Evolutionary conservation across 2,888 invertebrate species (phyloP).

Genomic region (Protonemura montana): DNA sequence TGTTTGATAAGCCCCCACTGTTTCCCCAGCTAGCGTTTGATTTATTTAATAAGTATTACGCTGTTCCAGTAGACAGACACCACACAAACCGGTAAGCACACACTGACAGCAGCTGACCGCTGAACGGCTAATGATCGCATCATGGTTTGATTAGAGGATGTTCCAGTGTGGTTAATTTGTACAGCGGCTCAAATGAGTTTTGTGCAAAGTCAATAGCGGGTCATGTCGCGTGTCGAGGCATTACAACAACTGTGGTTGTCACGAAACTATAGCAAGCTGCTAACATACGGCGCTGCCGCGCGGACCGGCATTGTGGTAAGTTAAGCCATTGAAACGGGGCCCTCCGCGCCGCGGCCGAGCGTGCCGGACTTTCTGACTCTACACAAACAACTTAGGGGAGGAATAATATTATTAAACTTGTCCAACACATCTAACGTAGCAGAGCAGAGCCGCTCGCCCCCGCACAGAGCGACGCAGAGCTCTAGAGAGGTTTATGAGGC

Average conservation of each 20-base stretch:
- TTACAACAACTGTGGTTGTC: slow-evolving; percentile 24
- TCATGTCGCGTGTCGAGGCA: slow-evolving; percentile 10
- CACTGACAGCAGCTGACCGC: background rate
- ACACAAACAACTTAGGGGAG: slow-evolving; percentile 27
- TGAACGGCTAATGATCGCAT: background rate
- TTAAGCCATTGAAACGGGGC: slow-evolving; percentile 2
- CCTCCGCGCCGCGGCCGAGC: background rate
- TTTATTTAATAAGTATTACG: background rate
- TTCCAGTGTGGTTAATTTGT: background rate
- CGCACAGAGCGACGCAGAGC: background rate
- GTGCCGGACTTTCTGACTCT: slow-evolving; percentile 17
- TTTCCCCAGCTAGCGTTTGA: background rate
- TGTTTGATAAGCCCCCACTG: background rate
- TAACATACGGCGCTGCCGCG: background rate
- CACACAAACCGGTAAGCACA: background rate
- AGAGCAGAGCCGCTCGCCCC: background rate
- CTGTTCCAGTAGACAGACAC: background rate
- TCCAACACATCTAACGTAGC: slow-evolving; percentile 9
- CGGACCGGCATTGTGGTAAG: slow-evolving; percentile 18
- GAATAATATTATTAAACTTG: slow-evolving; percentile 38
- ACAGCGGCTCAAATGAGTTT: slow-evolving; percentile 29
- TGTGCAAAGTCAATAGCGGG: slow-evolving; percentile 28
- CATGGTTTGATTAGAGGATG: slow-evolving; percentile 19
- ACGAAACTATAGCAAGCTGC: background rate
- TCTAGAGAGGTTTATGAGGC: background rate